A percentile compares a stretch with the other conserved stretches of the same genome.
phyloP scores from a whole-genome alignment of 2,113 vertebrate genomes.

The Scortum barcoo region DNA sequence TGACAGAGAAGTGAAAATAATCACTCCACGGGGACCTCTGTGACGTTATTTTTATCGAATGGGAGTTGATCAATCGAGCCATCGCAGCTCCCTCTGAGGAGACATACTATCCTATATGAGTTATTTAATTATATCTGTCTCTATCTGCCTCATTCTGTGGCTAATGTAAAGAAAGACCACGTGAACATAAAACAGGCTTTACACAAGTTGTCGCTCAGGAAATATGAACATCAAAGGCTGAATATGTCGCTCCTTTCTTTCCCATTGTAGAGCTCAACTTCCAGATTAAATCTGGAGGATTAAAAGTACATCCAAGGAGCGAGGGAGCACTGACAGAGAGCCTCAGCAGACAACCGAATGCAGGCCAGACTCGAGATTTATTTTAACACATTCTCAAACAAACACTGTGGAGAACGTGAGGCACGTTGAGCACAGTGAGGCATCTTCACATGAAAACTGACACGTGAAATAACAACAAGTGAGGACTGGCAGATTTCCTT shows the following conservation, averaged over 20 bases:
- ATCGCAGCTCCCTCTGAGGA: conserved; percentile 28
- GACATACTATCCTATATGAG: conserved; percentile 2
- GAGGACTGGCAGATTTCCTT: too few relatives aligned
- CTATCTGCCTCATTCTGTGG: conserved; percentile 2
- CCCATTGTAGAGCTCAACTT: background rate
- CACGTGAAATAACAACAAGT: too few relatives aligned
- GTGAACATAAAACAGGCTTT: too few relatives aligned
- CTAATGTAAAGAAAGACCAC: conserved; percentile 3
- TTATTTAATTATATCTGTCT: conserved; percentile 36
- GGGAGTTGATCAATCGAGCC: conserved; percentile 41
- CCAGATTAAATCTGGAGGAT: conserved; percentile 32
- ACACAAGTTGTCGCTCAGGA: background rate
- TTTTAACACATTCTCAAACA: background rate
- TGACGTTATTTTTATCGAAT: conserved; percentile 25
- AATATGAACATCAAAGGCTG: background rate
- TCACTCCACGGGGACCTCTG: conserved; percentile 30
- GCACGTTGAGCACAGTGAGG: background rate
- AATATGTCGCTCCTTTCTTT: background rate
- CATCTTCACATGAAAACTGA: background rate
- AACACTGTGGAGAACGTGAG: background rate
- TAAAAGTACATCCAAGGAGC: background rate
- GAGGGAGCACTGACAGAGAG: background rate
- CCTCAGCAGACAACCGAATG: background rate
- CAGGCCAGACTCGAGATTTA: background rate
- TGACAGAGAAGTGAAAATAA: conserved; percentile 43